Conservation (phyloP, 1,140 invertebrate genomes). For the Pteromalus puparum region DNA sequence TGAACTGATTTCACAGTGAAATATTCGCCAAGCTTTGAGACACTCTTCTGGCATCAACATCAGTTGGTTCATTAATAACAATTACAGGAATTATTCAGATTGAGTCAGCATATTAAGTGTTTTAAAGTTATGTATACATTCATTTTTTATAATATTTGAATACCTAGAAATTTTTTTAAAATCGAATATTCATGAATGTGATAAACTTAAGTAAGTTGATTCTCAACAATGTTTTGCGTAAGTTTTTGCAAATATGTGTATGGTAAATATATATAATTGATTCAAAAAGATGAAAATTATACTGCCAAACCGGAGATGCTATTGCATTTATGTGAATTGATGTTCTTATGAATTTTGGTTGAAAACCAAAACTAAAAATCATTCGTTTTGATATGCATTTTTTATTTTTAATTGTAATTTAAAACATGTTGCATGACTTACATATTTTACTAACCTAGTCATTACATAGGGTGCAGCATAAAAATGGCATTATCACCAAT, state of each 20-base stretch:
- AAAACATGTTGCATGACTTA: slow-evolving; percentile 59
- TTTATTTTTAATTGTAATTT: slow-evolving; percentile 60
- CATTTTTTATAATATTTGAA: slow-evolving; percentile 45
- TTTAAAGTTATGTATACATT: slow-evolving; percentile 42
- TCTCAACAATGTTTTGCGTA: slow-evolving; percentile 48
- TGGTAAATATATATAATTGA: slow-evolving; percentile 50
- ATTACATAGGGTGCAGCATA: slow-evolving; percentile 61
- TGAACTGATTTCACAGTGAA: slow-evolving; percentile 31
- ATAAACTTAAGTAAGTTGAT: slow-evolving; percentile 47
- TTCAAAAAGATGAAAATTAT: slow-evolving; percentile 62
- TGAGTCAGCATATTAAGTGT: slow-evolving; percentile 36
- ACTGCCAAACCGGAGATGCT: slow-evolving; percentile 72
- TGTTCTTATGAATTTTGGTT: slow-evolving; percentile 62
- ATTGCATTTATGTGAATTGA: slow-evolving; percentile 67
- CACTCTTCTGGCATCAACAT: slow-evolving; percentile 54
- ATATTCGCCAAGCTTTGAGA: slow-evolving; percentile 44
- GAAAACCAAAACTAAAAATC: slow-evolving; percentile 52
- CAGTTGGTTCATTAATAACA: slow-evolving; percentile 43
- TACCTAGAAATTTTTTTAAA: slow-evolving; percentile 31
- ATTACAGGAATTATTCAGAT: slow-evolving; percentile 44
- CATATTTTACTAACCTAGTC: slow-evolving; percentile 70
- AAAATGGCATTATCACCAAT: slow-evolving; percentile 44
- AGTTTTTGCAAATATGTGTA: slow-evolving; percentile 54
- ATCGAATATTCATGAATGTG: slow-evolving; percentile 42
- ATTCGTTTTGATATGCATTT: slow-evolving; percentile 66